Conservation (phyloP, 1,140 invertebrate genomes). For the Steinernema khuongi region DNA sequence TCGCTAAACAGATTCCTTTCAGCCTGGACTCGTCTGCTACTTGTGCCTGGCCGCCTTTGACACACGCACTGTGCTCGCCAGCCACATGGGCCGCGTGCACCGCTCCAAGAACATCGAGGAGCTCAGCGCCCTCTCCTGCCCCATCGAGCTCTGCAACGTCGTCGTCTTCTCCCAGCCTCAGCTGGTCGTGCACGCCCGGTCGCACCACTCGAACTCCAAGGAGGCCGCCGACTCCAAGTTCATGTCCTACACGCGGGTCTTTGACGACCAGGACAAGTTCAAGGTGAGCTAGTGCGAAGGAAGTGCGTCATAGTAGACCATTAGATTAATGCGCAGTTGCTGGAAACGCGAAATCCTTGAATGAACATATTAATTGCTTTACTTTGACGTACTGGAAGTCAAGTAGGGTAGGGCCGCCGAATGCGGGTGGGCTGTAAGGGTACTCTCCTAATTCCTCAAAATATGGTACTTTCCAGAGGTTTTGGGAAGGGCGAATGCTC, state of each 20-base stretch:
- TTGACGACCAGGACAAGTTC: constrained; percentile 7
- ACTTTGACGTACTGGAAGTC: too few relatives aligned
- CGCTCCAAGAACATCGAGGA: constrained; percentile 10
- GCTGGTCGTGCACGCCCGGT: background rate
- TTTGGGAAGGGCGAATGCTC: too few relatives aligned
- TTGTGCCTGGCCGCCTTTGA: background rate
- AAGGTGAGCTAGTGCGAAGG: background rate
- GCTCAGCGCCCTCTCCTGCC: background rate
- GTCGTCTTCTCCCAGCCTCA: constrained; percentile 5
- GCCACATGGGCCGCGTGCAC: background rate
- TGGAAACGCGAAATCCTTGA: too few relatives aligned
- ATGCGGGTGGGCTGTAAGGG: too few relatives aligned
- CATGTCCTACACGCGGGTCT: background rate
- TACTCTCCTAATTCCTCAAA: too few relatives aligned
- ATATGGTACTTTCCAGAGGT: too few relatives aligned
- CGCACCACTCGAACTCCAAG: background rate
- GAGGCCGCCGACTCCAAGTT: background rate
- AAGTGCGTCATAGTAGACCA: too few relatives aligned
- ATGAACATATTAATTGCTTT: too few relatives aligned
- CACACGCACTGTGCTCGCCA: background rate
- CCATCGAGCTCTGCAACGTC: constrained; percentile 4
- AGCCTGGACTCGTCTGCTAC: constrained; percentile 5
- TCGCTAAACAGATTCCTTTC: too few relatives aligned
- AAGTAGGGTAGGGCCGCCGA: too few relatives aligned
- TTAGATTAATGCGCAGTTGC: too few relatives aligned